Base-by-base conservation (phyloP, 35 echinoderm and acorn worm species). In the Diadema setosum region DNA sequence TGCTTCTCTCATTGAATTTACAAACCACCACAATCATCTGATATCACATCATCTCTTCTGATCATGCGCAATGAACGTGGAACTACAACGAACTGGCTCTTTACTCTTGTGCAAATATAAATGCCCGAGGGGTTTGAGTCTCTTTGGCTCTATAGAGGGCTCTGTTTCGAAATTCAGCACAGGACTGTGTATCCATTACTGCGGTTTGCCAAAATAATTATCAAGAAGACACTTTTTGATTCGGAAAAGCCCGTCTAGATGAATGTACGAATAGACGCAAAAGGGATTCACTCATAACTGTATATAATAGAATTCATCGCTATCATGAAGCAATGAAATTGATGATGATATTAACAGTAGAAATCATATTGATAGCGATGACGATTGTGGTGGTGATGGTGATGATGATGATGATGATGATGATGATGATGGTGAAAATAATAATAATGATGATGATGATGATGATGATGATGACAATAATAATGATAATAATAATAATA, bases 401-500 rank as follows among this genome's bases (percentile, higher is more conserved):
- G 64, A 45, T 87, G 17, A 76, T 87, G 7, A 35, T 87, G 44
- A 36, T 87, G 64, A 52, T 88, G 70, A 45, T 88, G 40, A 24
- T 88, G 18, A 45, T 88, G 39, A 45, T 88, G 70, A 78, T 88
- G 26, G 18, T 88, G 26, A 76, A 40, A 42, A 18, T 87, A 42
- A 76, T 87, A 42, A 80, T 87, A 42, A 81, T 87, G 37, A 39
- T 87, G 64, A 30, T 46, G 35, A 5, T 81, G 35, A 40, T 82
- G 32, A 9, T 87, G 65, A 80, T 87, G 65, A 32, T 87, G 65
- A 45, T 87, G 65, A 26, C 80, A 43, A 80, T 87, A 43, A 80
- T 87, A 43, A 36, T 87, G 65, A 3, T 87, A 43, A 30, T 87
- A 42, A 76, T 82, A 42, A 41, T 87, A 42, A 44, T 87, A 42